A percentile compares a stretch with the other conserved stretches of the same genome.
These are phyloP conservation scores for Cynopterus brachyotis DNA, from an alignment of 2,113 vertebrate genomes.

Conservation along the genomic window DNA sequence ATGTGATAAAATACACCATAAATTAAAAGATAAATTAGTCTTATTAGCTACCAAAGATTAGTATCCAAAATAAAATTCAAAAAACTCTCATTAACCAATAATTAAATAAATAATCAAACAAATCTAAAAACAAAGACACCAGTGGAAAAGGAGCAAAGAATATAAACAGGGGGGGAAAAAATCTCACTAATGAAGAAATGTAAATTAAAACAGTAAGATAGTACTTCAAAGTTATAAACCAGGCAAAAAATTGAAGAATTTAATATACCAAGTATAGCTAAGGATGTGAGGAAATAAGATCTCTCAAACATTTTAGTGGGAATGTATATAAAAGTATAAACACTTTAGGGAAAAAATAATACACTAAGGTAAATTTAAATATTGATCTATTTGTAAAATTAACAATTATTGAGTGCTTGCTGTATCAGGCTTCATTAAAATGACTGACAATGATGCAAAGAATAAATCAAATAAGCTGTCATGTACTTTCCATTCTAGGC, in stretches of 20 bases:
- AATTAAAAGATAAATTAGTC: not conserved
- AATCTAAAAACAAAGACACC: not conserved
- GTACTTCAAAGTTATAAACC: not conserved
- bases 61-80: not conserved
- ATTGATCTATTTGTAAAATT: not conserved
- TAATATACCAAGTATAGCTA: not conserved
- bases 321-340: not conserved
- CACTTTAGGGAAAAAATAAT: too few species aligned
- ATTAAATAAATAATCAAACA: not conserved
- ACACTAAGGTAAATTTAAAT: not conserved
- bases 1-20: not conserved
- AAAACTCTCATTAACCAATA: not conserved
- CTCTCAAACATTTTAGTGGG: not conserved
- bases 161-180: conserved; percentile 4
- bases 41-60: not conserved
- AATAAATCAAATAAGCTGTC: not conserved
- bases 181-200: not conserved
- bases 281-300: not conserved
- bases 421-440: not conserved
- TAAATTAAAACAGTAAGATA: not conserved
- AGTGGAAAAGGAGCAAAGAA: not conserved
- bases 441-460: not conserved
- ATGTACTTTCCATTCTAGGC: not conserved
- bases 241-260: not conserved
- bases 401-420: not conserved